A percentile compares a stretch with the other conserved stretches of the same genome.
phyloP scores from a whole-genome alignment of 2,888 invertebrate genomes.

The Hyposoter didymator region DNA sequence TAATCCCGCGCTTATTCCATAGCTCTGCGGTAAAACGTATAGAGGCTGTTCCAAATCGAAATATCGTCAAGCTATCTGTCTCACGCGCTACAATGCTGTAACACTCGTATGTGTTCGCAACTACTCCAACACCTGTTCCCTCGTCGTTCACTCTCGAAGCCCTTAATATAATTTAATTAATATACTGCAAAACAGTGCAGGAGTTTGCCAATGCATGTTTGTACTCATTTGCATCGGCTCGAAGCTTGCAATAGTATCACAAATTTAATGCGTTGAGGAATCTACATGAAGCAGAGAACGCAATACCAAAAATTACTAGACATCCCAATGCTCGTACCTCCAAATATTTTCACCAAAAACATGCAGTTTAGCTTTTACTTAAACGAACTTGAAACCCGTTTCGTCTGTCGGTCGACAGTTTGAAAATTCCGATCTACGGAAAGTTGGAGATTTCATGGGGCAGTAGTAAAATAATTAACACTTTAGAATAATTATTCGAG shows the following conservation, averaged over 20 bases:
- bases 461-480: neutral
- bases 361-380: neutral
- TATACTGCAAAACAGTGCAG: constrained; percentile 70
- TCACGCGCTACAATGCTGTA: neutral
- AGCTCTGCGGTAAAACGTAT: constrained; percentile 5
- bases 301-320: neutral
- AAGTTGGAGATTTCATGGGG: neutral
- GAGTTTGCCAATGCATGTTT: constrained; percentile 56
- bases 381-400: neutral
- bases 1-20: constrained; percentile 38
- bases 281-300: neutral
- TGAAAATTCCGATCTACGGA: too few species aligned
- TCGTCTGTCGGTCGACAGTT: too few species aligned
- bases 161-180: constrained; percentile 70
- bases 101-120: neutral
- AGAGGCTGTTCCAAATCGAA: constrained; percentile 41
- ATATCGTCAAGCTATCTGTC: constrained; percentile 20
- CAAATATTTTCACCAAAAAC: neutral
- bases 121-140: constrained; percentile 15
- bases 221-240: constrained; percentile 67
- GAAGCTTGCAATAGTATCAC: neutral
- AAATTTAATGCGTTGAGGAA: constrained; percentile 25
- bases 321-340: neutral
- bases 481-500: neutral
- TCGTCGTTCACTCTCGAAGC: constrained; percentile 19